Conservation (phyloP, 64 coral and sea anemone species). For the Stichodactyla mertensii region DNA sequence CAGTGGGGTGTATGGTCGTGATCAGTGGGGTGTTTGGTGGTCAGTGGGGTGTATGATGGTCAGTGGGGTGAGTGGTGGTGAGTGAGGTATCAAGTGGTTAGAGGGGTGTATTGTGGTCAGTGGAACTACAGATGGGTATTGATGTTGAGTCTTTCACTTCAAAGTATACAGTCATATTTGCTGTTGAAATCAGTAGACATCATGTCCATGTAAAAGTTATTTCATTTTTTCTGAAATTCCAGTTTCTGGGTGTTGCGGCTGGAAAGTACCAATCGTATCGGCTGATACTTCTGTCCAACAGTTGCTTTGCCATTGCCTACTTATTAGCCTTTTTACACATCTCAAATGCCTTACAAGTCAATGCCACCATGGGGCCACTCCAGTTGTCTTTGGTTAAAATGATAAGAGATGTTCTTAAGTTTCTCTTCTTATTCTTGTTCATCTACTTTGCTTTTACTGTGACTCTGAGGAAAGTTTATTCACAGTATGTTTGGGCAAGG, state of each 20-base stretch:
- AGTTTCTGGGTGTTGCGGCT: slow-evolving; percentile 8
- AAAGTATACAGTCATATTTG: no score
- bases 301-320: slow-evolving; percentile 54
- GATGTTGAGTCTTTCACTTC: no score
- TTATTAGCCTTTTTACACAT: slow-evolving; percentile 53
- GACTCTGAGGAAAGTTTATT: slow-evolving; percentile 75
- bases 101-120: no score
- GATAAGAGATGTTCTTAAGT: slow-evolving; percentile 73
- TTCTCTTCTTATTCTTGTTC: slow-evolving; percentile 76
- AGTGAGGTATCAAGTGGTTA: no score
- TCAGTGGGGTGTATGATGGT: no score
- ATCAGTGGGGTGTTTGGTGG: no score
- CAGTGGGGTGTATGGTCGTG: no score
- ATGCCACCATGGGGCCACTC: slow-evolving; percentile 55
- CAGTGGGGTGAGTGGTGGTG: no score
- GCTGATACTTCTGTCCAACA: slow-evolving; percentile 63
- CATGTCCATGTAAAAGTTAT: neutral
- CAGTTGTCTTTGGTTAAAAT: slow-evolving; percentile 65
- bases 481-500: slow-evolving; percentile 60
- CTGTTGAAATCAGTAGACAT: neutral
- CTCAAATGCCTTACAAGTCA: slow-evolving; percentile 72
- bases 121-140: no score
- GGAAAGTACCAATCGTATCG: neutral
- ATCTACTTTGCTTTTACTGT: slow-evolving; percentile 64
- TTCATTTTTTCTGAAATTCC: neutral